These are phyloP conservation scores for Vulpes vulpes DNA, from an alignment of 2,113 vertebrate species.

Conservation along the genomic window DNA sequence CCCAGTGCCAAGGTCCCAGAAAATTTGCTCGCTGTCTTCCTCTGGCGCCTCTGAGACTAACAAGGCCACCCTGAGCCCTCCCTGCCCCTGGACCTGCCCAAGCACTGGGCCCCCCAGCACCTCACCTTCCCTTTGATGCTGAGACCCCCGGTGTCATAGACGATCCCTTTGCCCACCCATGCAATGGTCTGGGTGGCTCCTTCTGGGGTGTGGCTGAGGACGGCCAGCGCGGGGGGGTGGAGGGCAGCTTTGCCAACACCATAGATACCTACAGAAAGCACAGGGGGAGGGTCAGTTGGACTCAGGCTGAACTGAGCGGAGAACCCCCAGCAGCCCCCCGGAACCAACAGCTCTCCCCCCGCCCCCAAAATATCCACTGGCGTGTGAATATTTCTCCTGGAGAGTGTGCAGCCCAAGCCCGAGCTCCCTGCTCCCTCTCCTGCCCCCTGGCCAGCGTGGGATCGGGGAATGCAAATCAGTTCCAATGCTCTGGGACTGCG, in stretches of 20 bases:
- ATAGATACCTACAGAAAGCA: constrained; percentile 91
- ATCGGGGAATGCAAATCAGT: neutral
- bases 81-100: rapidly evolving
- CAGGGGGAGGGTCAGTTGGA: neutral
- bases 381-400: neutral
- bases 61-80: rapidly evolving
- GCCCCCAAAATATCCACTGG: neutral
- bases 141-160: constrained; percentile 98
- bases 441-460: neutral
- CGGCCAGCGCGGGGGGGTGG: constrained; percentile 94
- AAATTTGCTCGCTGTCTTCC: neutral
- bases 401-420: rapidly evolving
- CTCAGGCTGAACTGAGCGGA: rapidly evolving
- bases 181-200: constrained; percentile 98
- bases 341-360: no score
- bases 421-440: neutral
- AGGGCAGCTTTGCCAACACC: constrained; percentile 97
- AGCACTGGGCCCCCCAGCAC: rapidly evolving
- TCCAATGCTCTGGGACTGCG: neutral
- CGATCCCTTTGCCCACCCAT: constrained; percentile 99
- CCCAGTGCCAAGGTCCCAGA: neutral
- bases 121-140: constrained; percentile 99
- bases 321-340: neutral
- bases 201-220: constrained; percentile 96
- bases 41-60: rapidly evolving